Conservation (phyloP, 2,797 vertebrate genomes). For the Falco biarmicus region DNA sequence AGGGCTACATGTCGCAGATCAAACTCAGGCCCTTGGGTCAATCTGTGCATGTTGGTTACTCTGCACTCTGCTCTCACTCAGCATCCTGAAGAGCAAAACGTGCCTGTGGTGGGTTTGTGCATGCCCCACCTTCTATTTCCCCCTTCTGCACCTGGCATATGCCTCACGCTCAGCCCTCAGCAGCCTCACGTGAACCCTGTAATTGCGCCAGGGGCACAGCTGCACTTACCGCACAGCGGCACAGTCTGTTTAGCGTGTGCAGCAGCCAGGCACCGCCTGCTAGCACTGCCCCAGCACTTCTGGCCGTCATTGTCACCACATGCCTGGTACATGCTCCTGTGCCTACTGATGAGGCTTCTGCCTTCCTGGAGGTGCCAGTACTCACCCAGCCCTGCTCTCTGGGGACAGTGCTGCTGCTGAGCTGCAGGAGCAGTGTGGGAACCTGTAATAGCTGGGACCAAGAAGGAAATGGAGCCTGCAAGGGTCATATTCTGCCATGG, state of each 20-base stretch:
- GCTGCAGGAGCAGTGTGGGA: not conserved
- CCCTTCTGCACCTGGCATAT: rapidly evolving
- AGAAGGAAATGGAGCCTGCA: not conserved
- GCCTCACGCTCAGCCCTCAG: not conserved
- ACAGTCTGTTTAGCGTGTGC: rapidly evolving
- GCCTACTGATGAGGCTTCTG: not conserved
- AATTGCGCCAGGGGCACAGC: not conserved
- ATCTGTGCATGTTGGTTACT: not conserved
- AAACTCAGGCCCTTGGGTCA: not conserved
- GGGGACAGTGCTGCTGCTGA: not conserved
- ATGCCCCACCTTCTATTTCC: not conserved
- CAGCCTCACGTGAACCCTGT: rapidly evolving
- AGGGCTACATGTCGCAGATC: not conserved
- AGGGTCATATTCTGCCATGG: not conserved
- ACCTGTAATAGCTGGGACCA: not conserved
- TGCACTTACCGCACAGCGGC: rapidly evolving
- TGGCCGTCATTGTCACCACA: rapidly evolving
- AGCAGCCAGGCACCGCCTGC: not conserved
- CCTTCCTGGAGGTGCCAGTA: not conserved
- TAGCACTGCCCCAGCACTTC: not conserved
- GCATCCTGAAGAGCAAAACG: not conserved
- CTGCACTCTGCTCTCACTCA: not conserved
- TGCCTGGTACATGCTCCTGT: not conserved
- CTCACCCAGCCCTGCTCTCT: not conserved
- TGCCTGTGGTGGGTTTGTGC: not conserved